These are phyloP conservation scores for Cygnus olor DNA, from an alignment of 2,797 vertebrate species.

Conservation along the genomic window DNA sequence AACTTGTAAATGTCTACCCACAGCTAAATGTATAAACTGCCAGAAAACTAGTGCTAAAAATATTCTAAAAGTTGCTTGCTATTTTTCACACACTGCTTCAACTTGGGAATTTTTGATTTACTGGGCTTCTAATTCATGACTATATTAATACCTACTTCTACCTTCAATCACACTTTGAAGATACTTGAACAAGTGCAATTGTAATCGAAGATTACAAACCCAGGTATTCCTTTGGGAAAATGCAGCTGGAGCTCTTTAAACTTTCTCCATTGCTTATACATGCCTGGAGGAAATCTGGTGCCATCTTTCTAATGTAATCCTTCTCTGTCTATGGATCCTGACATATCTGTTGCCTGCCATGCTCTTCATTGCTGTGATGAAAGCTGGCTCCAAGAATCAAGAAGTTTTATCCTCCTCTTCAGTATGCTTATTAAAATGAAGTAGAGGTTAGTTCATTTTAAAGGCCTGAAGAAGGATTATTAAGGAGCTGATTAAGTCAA, in stretches of 20 bases:
- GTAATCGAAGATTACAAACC: background rate
- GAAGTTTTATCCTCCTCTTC: background rate
- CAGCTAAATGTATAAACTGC: background rate
- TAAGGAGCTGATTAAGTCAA: slow-evolving; percentile 73
- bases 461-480: slow-evolving; percentile 64
- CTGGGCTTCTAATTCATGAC: background rate
- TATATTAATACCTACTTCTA: background rate
- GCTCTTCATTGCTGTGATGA: background rate
- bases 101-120: background rate
- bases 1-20: background rate
- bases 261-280: accelerated
- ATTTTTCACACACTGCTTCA: background rate
- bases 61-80: background rate
- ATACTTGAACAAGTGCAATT: background rate
- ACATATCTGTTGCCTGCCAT: background rate
- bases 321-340: background rate
- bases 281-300: background rate
- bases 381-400: slow-evolving; percentile 21
- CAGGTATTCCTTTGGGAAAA: background rate
- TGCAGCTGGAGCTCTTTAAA: background rate
- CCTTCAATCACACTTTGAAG: background rate
- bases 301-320: background rate
- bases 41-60: background rate
- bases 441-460: slow-evolving; percentile 53
- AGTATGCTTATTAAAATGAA: slow-evolving; percentile 63